phyloP scores from a whole-genome alignment of 2,797 vertebrate genomes.

The Syngnathus rostellatus region DNA sequence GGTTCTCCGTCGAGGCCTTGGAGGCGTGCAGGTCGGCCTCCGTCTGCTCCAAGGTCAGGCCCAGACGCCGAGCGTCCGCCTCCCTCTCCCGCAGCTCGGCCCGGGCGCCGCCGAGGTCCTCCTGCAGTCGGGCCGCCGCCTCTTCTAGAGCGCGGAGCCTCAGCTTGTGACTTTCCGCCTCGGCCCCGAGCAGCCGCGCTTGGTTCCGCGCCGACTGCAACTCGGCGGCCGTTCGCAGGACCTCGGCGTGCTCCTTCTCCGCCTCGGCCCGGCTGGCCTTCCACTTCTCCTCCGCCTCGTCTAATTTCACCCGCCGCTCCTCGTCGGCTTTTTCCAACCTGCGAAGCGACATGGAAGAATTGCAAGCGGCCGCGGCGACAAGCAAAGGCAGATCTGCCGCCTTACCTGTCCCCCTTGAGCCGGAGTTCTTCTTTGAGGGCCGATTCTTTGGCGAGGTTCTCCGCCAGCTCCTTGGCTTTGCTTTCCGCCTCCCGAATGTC shows the following conservation, averaged over 20 bases:
- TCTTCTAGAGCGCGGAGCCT: constrained; percentile 69
- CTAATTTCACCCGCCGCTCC: constrained; percentile 63
- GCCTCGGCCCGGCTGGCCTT: constrained; percentile 59
- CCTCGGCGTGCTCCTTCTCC: constrained; percentile 65
- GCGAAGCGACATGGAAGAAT: constrained; percentile 8
- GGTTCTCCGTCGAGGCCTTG: constrained; percentile 71
- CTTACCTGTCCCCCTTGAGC: constrained; percentile 63
- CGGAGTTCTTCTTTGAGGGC: constrained; percentile 73
- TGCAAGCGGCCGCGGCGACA: neutral
- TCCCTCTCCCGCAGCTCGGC: constrained; percentile 71
- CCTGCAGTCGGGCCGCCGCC: constrained; percentile 68
- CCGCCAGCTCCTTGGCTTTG: constrained; percentile 66
- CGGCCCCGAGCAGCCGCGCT: constrained; percentile 58
- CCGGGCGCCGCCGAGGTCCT: constrained; percentile 62
- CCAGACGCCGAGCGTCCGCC: constrained; percentile 71
- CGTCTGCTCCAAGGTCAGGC: constrained; percentile 79
- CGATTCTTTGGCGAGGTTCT: constrained; percentile 72
- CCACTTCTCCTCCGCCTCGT: constrained; percentile 64
- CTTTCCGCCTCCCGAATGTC: constrained; percentile 78
- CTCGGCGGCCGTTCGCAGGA: constrained; percentile 57
- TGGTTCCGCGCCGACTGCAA: constrained; percentile 55
- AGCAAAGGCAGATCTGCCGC: neutral
- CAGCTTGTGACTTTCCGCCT: constrained; percentile 65
- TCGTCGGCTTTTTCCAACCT: constrained; percentile 75
- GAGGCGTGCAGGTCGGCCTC: constrained; percentile 82